Evolutionary conservation across 2,797 vertebrate genomes (phyloP).

Genomic region (Enteromius anoplus): DNA sequence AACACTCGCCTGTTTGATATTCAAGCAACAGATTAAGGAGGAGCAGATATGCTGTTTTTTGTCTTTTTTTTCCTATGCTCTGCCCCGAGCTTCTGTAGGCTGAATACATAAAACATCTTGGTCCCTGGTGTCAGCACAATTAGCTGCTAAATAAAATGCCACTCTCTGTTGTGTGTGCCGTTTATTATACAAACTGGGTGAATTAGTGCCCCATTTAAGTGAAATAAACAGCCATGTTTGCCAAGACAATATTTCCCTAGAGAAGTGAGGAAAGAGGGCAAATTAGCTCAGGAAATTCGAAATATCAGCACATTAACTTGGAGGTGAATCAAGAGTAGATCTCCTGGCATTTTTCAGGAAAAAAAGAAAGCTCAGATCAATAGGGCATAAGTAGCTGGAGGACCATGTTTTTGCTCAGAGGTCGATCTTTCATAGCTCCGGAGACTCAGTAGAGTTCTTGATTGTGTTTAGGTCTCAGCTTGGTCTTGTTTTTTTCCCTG

Average conservation of each 20-base stretch:
- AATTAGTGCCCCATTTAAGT: slow-evolving; percentile 90
- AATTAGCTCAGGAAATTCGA: slow-evolving; percentile 69
- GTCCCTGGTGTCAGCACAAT: slow-evolving; percentile 96
- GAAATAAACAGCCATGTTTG: slow-evolving; percentile 90
- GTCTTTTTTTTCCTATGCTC: slow-evolving; percentile 51
- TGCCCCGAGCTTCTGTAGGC: slow-evolving; percentile 84
- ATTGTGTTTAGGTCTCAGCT: not conserved
- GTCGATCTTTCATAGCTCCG: slow-evolving; percentile 5
- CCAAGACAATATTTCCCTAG: slow-evolving; percentile 77
- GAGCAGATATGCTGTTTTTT: slow-evolving; percentile 87
- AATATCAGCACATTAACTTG: slow-evolving; percentile 62
- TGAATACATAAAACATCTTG: slow-evolving; percentile 90
- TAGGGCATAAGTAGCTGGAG: not conserved
- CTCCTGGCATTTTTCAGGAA: slow-evolving; percentile 24
- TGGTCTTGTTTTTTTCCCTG: not conserved
- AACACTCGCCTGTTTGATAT: slow-evolving; percentile 94
- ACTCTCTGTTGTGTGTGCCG: slow-evolving; percentile 86
- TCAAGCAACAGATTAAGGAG: slow-evolving; percentile 92
- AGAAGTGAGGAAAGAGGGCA: slow-evolving; percentile 70
- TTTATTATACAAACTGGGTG: slow-evolving; percentile 93
- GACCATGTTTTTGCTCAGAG: not conserved
- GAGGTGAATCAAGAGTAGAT: slow-evolving; percentile 27
- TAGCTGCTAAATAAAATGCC: slow-evolving; percentile 98
- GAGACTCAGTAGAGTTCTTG: not conserved
- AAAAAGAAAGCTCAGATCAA: not conserved